Base-by-base conservation (phyloP, 1,140 invertebrate genomes). In the Sarcophaga peregrina region DNA sequence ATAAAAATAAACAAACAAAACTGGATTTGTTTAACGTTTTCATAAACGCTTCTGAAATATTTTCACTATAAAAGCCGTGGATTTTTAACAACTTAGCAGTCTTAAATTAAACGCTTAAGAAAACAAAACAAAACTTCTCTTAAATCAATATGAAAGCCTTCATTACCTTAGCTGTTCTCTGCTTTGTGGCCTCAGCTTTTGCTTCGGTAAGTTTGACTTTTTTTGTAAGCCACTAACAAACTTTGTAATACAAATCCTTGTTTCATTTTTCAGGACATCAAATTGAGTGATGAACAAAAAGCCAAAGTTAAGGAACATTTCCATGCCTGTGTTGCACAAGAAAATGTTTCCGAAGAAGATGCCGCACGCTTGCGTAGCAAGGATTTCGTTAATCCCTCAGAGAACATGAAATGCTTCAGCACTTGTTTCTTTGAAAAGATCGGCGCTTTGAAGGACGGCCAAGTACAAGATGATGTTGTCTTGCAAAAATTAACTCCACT, bases 321-420 rank as follows among this genome's bases (percentile, higher is more conserved):
- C 15, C 9, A 15, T 0, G 72, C 50, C 37, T 82, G 82, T 48
- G 48, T 75, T 48, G 20, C 50, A n/a, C 37, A 82, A 20, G 45
- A 50, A n/a, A 62, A 62, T 50, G 15, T 48, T 15, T 3, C 82
- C 47, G 48, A 76, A 17, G 82, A 50, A 20, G 82, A 54, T n/a
- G 72, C 48, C n/a, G 8, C 9, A 8, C 46, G 45, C 9, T 80
- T 83, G 58, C 58, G 20, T 6, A 73, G 80, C 4, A 76, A 76
- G 10, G 62, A 80, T 46, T 73, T 80, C 17, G 76, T 20, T 50
- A 47, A 54, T 45, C 11, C 58, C n/a, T 52, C 52, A 68, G 15
- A 80, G 4, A 48, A 47, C 9, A 11, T 48, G n/a, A 83, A 83
- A 73, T 83, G 83, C 47, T 81, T 83, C 13, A n/a, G 58, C 25